phyloP scores from a whole-genome alignment of 2,888 invertebrate genomes.

The Odiellus spinosus region DNA sequence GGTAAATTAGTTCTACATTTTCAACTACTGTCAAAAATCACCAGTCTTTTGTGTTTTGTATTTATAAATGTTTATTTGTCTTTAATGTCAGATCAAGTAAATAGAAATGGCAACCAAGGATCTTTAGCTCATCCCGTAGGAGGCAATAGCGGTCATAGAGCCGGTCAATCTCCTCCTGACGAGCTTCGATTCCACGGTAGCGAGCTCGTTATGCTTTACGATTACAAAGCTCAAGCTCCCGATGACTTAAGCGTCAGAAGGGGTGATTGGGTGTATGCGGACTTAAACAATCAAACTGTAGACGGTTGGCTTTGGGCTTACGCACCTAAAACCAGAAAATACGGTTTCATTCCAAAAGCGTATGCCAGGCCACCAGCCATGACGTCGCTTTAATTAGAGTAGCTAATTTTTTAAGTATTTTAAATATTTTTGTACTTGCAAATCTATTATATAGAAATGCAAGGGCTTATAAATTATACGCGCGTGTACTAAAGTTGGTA shows the following conservation, averaged over 20 bases:
- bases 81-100: too few species aligned
- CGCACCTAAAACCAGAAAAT: slow-evolving; percentile 66
- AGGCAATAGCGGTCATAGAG: too few species aligned
- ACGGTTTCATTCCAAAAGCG: slow-evolving; percentile 88
- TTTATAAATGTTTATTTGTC: too few species aligned
- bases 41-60: too few species aligned
- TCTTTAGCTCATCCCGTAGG: too few species aligned
- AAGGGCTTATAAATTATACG: too few species aligned
- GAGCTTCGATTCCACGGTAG: slow-evolving; percentile 70
- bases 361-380: slow-evolving; percentile 84
- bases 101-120: too few species aligned
- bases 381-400: slow-evolving; percentile 48
- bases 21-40: neutral
- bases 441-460: too few species aligned
- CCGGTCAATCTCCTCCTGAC: slow-evolving; percentile 26
- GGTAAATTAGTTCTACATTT: slow-evolving; percentile 28
- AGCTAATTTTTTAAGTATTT: too few species aligned
- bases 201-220: slow-evolving; percentile 82
- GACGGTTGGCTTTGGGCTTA: slow-evolving; percentile 86
- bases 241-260: slow-evolving; percentile 77
- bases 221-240: slow-evolving; percentile 88
- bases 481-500: too few species aligned
- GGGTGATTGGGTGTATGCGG: slow-evolving; percentile 91
- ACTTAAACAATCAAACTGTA: slow-evolving; percentile 78
- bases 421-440: too few species aligned